A percentile compares a stretch with the other conserved stretches of the same genome.
Conservation (phyloP, 2,113 vertebrate genomes). For the Ictalurus furcatus region DNA sequence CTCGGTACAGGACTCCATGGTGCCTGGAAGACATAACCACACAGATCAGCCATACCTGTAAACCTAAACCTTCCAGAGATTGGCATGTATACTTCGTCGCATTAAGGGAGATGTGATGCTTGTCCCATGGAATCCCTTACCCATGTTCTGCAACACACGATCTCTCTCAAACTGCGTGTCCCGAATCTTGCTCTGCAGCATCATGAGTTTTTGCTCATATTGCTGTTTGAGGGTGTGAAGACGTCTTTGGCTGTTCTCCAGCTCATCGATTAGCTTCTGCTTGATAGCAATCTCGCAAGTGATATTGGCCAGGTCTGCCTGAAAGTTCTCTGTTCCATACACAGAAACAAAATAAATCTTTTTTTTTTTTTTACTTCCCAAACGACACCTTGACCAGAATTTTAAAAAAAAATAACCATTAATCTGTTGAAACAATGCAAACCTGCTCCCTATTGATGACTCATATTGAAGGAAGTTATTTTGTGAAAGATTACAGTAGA, state of each 20-base stretch:
- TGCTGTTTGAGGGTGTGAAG: conserved; percentile 93
- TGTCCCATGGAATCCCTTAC: conserved; percentile 66
- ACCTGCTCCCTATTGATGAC: not conserved
- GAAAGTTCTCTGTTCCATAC: conserved; percentile 79
- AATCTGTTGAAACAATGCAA: not conserved
- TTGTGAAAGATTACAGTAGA: not conserved
- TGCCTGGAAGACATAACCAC: conserved; percentile 68
- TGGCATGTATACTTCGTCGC: not conserved
- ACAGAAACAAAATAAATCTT: not conserved
- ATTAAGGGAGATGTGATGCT: not conserved
- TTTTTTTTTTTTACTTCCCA: not conserved
- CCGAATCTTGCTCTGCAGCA: conserved; percentile 92
- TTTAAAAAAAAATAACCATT: not conserved
- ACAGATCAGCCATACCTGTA: not conserved
- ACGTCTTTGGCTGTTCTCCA: conserved; percentile 95
- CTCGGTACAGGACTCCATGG: conserved; percentile 89
- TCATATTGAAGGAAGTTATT: not conserved
- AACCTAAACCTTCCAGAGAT: not conserved
- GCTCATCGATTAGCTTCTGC: conserved; percentile 96
- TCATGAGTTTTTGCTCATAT: conserved; percentile 96
- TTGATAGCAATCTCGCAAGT: conserved; percentile 99
- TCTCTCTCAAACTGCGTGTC: conserved; percentile 96
- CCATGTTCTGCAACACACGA: conserved; percentile 93
- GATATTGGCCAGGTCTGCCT: conserved; percentile 95
- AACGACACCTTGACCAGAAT: not conserved